These are phyloP conservation scores for Pitangus sulphuratus DNA, from an alignment of 2,797 vertebrate species.

Conservation along the genomic window DNA sequence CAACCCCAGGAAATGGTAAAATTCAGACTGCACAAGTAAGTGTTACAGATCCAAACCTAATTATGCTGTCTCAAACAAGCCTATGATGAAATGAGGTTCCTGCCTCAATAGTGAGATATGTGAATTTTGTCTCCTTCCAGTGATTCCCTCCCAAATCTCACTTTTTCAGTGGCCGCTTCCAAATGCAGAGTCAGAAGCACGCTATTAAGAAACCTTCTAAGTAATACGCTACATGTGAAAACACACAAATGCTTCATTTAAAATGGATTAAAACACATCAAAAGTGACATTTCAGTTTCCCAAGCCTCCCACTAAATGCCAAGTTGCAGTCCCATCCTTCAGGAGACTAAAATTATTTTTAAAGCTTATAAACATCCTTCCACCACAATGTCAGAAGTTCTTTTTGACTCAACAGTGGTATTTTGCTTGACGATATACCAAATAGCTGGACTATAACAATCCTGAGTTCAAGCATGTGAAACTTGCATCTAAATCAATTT, in stretches of 20 bases:
- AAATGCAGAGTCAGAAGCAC: background rate
- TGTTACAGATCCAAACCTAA: background rate
- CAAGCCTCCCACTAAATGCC: background rate
- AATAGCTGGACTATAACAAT: background rate
- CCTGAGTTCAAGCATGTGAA: background rate
- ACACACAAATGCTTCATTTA: conserved; percentile 12
- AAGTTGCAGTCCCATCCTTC: background rate
- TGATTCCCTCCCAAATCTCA: background rate
- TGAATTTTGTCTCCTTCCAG: background rate
- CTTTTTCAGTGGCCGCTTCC: background rate
- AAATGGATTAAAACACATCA: background rate
- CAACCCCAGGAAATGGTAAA: conserved; percentile 17
- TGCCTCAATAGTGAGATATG: background rate
- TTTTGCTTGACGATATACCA: background rate
- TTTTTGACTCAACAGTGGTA: background rate
- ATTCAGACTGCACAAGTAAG: conserved; percentile 3
- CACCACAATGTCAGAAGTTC: background rate
- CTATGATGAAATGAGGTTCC: background rate
- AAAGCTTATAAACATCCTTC: background rate
- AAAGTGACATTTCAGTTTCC: background rate
- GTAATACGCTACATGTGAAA: background rate
- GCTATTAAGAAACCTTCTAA: background rate
- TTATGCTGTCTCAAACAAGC: background rate
- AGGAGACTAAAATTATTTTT: background rate
- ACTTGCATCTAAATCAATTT: background rate